Conservation (phyloP, 2,888 invertebrate species). For the Schrankia costaestrigalis region DNA sequence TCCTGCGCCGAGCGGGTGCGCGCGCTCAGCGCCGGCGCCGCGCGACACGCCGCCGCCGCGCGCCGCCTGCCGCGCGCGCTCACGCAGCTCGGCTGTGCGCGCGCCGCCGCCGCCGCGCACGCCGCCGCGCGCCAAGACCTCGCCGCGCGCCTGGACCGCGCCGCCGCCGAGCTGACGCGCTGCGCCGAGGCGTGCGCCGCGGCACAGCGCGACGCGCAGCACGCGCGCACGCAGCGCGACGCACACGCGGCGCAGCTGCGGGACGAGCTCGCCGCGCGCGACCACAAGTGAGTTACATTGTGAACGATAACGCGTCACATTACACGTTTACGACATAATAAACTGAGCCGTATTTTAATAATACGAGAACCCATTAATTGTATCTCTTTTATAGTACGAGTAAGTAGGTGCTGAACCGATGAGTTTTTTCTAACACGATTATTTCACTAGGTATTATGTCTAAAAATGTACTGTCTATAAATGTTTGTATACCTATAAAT, state of each 20-base stretch:
- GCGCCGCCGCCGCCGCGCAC: slow-evolving; percentile 27
- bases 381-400: too few species aligned
- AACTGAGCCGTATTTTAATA: too few species aligned
- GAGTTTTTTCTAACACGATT: too few species aligned
- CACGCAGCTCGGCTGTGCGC: slow-evolving; percentile 22
- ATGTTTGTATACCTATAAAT: too few species aligned
- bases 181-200: neutral
- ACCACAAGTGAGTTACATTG: neutral
- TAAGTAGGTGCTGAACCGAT: too few species aligned
- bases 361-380: too few species aligned
- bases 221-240: neutral
- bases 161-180: slow-evolving; percentile 25
- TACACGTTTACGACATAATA: too few species aligned
- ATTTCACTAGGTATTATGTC: too few species aligned
- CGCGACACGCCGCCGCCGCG: slow-evolving; percentile 38
- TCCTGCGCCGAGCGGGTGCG: slow-evolving; percentile 19
- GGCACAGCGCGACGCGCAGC: neutral
- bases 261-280: neutral
- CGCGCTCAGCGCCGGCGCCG: slow-evolving; percentile 29
- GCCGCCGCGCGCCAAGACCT: slow-evolving; percentile 14
- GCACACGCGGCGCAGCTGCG: neutral
- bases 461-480: too few species aligned
- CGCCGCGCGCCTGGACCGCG: slow-evolving; percentile 26
- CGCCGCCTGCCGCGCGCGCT: slow-evolving; percentile 27
- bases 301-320: neutral